phyloP scores from a whole-genome alignment of 2,797 vertebrate species.

The Myotis findleyi region DNA sequence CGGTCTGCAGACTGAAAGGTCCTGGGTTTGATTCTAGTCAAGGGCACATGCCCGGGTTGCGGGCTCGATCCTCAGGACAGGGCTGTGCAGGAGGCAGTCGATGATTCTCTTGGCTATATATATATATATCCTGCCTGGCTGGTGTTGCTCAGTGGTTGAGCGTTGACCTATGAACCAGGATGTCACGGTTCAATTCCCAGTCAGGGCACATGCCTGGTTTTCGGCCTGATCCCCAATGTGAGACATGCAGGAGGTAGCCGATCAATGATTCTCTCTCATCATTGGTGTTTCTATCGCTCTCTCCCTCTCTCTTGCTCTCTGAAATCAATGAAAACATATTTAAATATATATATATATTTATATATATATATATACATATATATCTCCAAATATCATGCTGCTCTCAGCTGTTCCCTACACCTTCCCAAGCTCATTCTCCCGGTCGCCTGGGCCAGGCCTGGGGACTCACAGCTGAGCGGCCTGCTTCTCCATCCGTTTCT shows the following conservation, averaged over 20 bases:
- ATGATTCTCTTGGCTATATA: background rate
- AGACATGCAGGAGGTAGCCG: too few relatives aligned
- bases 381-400: background rate
- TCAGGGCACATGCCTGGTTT: too few relatives aligned
- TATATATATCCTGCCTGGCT: too few relatives aligned
- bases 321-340: too few relatives aligned
- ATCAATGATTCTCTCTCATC: too few relatives aligned
- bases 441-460: background rate
- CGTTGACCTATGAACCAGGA: too few relatives aligned
- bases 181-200: too few relatives aligned
- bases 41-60: background rate
- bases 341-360: too few relatives aligned
- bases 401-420: accelerated
- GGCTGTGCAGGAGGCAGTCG: background rate
- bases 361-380: too few relatives aligned
- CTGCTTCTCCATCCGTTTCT: too few relatives aligned
- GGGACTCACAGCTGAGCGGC: background rate
- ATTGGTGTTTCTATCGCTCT: background rate
- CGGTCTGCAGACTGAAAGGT: background rate
- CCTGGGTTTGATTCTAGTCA: background rate
- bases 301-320: background rate
- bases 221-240: too few relatives aligned
- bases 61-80: background rate
- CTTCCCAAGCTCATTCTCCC: background rate
- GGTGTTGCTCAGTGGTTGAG: too few relatives aligned